Evolutionary conservation across 1,140 invertebrate genomes (phyloP), one percentile per base, ranked within the genome.

Genomic region (Geopemphigus sp.): DNA sequence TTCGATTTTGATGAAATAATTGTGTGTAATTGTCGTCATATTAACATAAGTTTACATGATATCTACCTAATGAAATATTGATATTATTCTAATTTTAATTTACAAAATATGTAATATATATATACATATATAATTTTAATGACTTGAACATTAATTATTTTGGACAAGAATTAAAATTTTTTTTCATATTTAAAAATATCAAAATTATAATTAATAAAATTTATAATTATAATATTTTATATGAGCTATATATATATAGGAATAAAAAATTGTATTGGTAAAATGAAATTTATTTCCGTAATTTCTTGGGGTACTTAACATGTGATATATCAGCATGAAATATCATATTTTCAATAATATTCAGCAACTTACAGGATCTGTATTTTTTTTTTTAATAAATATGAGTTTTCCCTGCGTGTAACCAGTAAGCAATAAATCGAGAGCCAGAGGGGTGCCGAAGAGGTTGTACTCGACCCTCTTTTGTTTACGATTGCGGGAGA

Each of bases 401-500:
- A 72, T 72, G 68, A n/a, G 68, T 53, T 68, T 63, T 72, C 29
- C 47, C 26, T 72, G 24, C 45, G 17, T 53, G 24, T 72, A 72
- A 72, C 68, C 68, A 72, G 68, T 53, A 72, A 54, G 68, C 68
- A 72, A 72, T 72, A 72, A 54, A 72, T 72, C 47, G 47, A 72
- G 68, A 54, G 54, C 68, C 68, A 54, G 68, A 72, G 68, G 68
- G 68, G 47, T 10, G 68, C 47, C 68, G 29, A 72, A 26, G 68
- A 72, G 68, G 64, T 54, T 29, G 68, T 54, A 29, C 50, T n/a
- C 68, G n/a, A 72, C 68, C 68, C 68, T 72, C 68, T 29, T 72
- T 72, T 72, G 68, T 72, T 72, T 72, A 72, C 68, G 50, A 72
- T 72, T 68, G 66, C 47, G 66, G 66, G 66, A 68, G 66, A 68